Evolutionary conservation across 2,797 vertebrate species (phyloP), one percentile per base, ranked within the genome.

Genomic region (Myotis myotis): DNA sequence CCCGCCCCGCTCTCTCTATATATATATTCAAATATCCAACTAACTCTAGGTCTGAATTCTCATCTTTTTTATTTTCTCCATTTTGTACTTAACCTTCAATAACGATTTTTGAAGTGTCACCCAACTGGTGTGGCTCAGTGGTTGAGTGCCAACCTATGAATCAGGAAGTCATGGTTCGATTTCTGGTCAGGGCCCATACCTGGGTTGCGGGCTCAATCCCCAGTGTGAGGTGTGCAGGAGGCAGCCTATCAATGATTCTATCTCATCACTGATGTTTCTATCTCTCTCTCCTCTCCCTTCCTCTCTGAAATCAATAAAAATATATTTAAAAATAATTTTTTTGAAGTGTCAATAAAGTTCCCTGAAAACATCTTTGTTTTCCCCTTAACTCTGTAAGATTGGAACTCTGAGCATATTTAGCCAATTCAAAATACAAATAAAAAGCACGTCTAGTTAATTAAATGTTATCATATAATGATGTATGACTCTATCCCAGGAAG

Each of bases 1-100:
- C 1, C 6, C 6, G 38, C 7, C 38, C 7, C 38, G 1, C 6
- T 41, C 38, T 41, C 38, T 41, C 38, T 41, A 28, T 57, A 25
- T 25, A 70, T 36, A 25, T 70, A 86, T 55, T 41, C 41, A 47
- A 87, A 78, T 94, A 94, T 74, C 91, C 68, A 93, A 92, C 30
- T 44, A 92, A 90, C 64, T 89, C 51, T 93, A 83, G 22, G n/a
- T 93, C 84, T 91, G 75, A 89, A 91, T 70, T 94, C 30, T 93
- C 36, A 51, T 49, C 20, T 33, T 89, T 78, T 87, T 87, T 47
- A 90, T 28, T 83, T 91, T 60, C 44, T 93, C 44, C 7, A 88
- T 78, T 92, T 90, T 84, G 49, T 53, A 92, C 2, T 84, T 44
- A 93, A 68, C 81, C 53, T 94, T 85, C 41, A 80, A 86, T 74